Evolutionary conservation across 2,113 vertebrate genomes (phyloP).

Genomic region (Gobio gobio): DNA sequence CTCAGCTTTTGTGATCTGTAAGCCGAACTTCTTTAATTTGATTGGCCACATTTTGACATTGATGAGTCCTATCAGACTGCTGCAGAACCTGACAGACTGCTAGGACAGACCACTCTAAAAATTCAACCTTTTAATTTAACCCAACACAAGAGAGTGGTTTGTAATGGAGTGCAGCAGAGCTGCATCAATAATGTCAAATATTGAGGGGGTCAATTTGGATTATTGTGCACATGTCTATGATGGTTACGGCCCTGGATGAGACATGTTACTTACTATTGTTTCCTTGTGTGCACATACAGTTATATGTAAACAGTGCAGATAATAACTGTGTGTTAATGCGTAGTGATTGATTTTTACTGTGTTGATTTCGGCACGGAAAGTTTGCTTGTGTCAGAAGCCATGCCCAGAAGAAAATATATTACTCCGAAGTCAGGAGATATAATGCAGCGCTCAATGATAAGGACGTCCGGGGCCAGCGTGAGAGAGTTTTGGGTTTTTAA

Average conservation of each 20-base stretch:
- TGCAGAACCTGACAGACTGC: too few species aligned
- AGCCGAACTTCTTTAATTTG: background rate
- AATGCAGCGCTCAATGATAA: background rate
- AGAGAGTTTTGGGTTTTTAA: background rate
- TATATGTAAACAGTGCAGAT: background rate
- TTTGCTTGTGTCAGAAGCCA: slow-evolving; percentile 6
- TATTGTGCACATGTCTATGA: too few species aligned
- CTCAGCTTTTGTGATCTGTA: too few species aligned
- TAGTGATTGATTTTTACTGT: background rate
- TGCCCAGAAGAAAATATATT: background rate
- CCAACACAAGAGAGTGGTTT: background rate
- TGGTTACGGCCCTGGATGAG: too few species aligned
- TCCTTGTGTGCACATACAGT: background rate
- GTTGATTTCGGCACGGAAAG: background rate
- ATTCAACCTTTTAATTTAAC: background rate
- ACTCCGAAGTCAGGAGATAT: background rate
- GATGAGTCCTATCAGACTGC: too few species aligned
- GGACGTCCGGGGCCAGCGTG: background rate
- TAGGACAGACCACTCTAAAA: background rate
- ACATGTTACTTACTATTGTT: background rate
- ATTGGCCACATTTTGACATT: background rate
- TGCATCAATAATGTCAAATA: too few species aligned
- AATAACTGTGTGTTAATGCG: background rate
- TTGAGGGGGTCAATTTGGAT: too few species aligned
- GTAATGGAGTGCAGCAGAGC: too few species aligned